phyloP scores from a whole-genome alignment of 2,888 invertebrate genomes.

The Amaurobius ferox region DNA sequence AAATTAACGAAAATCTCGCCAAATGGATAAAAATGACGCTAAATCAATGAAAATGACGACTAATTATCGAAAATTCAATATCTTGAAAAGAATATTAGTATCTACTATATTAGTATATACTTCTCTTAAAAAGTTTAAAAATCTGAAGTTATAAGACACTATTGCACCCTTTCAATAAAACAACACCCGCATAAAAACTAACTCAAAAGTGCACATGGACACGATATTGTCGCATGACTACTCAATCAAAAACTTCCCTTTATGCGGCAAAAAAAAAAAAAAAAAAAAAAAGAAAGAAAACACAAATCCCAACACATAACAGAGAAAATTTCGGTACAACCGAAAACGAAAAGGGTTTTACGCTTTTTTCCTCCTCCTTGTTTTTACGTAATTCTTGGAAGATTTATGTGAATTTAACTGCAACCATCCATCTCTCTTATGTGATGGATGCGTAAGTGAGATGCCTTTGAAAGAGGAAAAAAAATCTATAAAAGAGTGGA shows the following conservation, averaged over 20 bases:
- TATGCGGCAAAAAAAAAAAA: background rate
- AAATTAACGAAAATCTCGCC: too few species aligned
- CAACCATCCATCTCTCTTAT: background rate
- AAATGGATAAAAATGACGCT: too few species aligned
- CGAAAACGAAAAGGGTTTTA: background rate
- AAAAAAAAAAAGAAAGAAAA: background rate
- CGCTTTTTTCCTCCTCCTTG: background rate
- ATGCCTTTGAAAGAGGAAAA: background rate
- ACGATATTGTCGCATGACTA: background rate
- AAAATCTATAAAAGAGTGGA: too few species aligned
- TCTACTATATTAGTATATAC: too few species aligned
- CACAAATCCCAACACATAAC: background rate
- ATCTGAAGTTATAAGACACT: too few species aligned
- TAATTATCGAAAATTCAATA: too few species aligned
- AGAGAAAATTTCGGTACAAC: background rate
- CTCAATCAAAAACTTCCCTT: background rate
- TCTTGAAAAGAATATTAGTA: too few species aligned
- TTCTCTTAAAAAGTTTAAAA: too few species aligned
- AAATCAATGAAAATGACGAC: too few species aligned
- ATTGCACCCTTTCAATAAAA: too few species aligned
- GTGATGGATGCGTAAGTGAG: background rate
- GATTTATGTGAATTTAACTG: constrained; percentile 5
- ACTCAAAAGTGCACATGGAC: background rate
- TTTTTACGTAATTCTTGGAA: background rate
- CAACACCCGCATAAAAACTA: too few species aligned